phyloP scores from a whole-genome alignment of 2,797 vertebrate genomes.

The Tapera naevia region DNA sequence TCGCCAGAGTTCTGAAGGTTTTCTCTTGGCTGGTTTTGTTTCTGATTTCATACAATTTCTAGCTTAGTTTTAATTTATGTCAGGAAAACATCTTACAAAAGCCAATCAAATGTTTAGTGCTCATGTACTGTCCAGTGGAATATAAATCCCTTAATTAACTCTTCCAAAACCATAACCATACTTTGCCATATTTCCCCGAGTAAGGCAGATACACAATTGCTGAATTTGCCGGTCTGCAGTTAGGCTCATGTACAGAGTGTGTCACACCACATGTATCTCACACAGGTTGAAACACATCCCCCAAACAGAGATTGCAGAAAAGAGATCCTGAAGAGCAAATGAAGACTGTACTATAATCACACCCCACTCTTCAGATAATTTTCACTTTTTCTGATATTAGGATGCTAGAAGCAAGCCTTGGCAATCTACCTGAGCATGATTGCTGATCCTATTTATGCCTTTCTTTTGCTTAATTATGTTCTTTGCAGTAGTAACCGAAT shows the following conservation, averaged over 20 bases:
- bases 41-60: not conserved
- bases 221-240: not conserved
- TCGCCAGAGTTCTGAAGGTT: not conserved
- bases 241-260: not conserved
- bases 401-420: not conserved
- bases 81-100: not conserved
- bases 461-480: not conserved
- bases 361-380: not conserved
- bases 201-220: not conserved
- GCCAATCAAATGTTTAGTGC: not conserved
- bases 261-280: not conserved
- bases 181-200: not conserved
- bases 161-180: not conserved
- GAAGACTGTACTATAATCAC: not conserved
- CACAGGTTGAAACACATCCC: not conserved
- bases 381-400: not conserved
- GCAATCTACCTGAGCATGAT: not conserved
- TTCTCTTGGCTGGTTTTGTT: not conserved
- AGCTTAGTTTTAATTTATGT: not conserved
- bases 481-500: not conserved
- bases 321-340: not conserved
- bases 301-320: not conserved
- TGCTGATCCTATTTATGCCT: not conserved
- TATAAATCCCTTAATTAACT: not conserved
- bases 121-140: not conserved